A percentile compares a stretch with the other conserved stretches of the same genome.
phyloP scores from a whole-genome alignment of 1,140 invertebrate species.

The Yoshiicerus persimilis region DNA sequence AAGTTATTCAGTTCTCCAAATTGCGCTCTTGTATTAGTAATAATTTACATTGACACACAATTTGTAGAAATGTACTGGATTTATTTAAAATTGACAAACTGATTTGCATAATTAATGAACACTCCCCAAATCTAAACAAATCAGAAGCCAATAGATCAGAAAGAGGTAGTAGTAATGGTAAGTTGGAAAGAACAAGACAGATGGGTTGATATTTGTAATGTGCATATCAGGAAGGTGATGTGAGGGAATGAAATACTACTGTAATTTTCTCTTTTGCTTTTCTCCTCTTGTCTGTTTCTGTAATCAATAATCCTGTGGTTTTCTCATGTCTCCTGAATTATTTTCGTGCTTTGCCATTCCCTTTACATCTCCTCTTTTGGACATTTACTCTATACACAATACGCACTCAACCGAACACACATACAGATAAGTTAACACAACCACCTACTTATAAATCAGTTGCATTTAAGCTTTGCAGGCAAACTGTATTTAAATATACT shows the following conservation, averaged over 20 bases:
- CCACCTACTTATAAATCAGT: too few relatives aligned
- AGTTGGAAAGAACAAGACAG: not conserved
- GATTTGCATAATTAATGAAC: not conserved
- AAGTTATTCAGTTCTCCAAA: too few relatives aligned
- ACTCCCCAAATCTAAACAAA: not conserved
- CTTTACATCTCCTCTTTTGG: not conserved
- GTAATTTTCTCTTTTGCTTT: slow-evolving; percentile 6
- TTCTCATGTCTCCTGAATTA: slow-evolving; percentile 9
- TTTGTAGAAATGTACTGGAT: too few relatives aligned
- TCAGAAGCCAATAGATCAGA: not conserved
- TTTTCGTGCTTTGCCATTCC: not conserved
- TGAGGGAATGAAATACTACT: not conserved
- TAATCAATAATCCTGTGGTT: slow-evolving; percentile 7
- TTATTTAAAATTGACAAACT: too few relatives aligned
- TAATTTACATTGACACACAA: too few relatives aligned
- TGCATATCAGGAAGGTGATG: not conserved
- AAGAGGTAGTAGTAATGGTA: not conserved
- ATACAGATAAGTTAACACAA: not conserved
- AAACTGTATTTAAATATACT: too few relatives aligned
- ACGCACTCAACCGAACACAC: not conserved
- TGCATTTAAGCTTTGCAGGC: too few relatives aligned
- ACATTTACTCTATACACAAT: not conserved
- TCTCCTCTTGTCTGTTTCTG: not conserved
- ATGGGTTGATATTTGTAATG: not conserved
- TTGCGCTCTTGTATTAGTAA: too few relatives aligned